Conservation (phyloP, 2,113 vertebrate species). For the Ibidorhyncha struthersii region DNA sequence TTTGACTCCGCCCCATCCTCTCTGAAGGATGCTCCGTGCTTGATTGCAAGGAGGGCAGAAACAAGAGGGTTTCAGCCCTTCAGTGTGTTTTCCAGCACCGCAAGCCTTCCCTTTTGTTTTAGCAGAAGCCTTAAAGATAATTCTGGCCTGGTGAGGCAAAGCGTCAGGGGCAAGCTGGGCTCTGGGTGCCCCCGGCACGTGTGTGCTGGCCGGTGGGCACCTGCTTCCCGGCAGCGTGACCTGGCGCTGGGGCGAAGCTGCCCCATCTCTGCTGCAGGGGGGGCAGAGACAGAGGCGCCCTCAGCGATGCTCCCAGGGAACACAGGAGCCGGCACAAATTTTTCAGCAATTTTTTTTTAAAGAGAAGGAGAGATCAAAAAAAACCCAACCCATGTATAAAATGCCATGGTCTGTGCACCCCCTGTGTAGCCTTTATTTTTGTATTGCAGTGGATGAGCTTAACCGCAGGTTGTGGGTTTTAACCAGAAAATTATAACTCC, state of each 20-base stretch:
- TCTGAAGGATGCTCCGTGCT: not conserved
- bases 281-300: not conserved
- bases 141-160: not conserved
- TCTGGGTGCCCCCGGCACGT: rapidly evolving
- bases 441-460: not conserved
- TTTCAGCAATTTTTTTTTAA: not conserved
- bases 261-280: not conserved
- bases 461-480: not conserved
- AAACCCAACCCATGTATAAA: not conserved
- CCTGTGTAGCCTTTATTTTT: not conserved
- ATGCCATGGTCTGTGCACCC: not conserved
- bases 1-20: not conserved
- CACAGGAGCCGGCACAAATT: not conserved
- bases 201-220: not conserved
- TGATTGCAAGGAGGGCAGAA: not conserved
- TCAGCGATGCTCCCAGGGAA: not conserved
- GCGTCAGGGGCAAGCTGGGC: not conserved
- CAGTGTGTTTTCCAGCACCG: not conserved
- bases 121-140: not conserved
- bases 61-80: not conserved
- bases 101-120: not conserved
- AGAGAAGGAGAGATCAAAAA: not conserved
- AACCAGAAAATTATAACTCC: not conserved
- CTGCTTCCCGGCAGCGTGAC: not conserved
- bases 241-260: too few relatives aligned